These are phyloP conservation scores for Pangasius macronema DNA, from an alignment of 2,797 vertebrate species.

Conservation along the genomic window DNA sequence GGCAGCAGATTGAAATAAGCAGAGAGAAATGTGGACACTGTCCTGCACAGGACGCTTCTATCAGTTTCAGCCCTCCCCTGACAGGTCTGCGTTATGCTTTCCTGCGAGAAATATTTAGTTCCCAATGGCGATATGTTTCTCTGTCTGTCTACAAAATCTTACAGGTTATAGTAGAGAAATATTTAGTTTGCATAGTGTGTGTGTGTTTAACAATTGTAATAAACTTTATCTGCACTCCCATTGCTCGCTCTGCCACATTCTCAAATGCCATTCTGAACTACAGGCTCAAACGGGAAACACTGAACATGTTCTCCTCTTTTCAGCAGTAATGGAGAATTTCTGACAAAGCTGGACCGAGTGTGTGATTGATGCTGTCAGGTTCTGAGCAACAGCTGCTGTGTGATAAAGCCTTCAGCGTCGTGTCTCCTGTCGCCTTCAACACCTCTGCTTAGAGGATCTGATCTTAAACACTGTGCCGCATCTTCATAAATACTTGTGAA, in stretches of 20 bases:
- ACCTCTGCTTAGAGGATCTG: conserved; percentile 58
- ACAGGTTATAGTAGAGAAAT: not conserved
- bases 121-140: not conserved
- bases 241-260: not conserved
- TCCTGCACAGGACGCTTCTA: not conserved
- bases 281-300: conserved; percentile 10
- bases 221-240: not conserved
- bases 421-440: conserved; percentile 59
- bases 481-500: not conserved
- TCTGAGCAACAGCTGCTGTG: conserved; percentile 70
- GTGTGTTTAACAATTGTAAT: not conserved
- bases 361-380: conserved; percentile 71
- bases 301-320: conserved; percentile 64
- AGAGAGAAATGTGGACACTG: conserved; percentile 14
- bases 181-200: not conserved
- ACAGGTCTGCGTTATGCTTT: not conserved
- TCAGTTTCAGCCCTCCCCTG: not conserved
- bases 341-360: conserved; percentile 46
- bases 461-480: conserved; percentile 15
- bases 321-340: conserved; percentile 65
- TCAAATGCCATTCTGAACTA: not conserved
- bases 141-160: not conserved
- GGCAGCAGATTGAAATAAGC: conserved; percentile 12
- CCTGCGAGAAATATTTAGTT: not conserved
- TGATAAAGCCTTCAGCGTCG: conserved; percentile 70